Evolutionary conservation across 2,113 vertebrate genomes (phyloP).

Genomic region (Sclerurus mexicanus): DNA sequence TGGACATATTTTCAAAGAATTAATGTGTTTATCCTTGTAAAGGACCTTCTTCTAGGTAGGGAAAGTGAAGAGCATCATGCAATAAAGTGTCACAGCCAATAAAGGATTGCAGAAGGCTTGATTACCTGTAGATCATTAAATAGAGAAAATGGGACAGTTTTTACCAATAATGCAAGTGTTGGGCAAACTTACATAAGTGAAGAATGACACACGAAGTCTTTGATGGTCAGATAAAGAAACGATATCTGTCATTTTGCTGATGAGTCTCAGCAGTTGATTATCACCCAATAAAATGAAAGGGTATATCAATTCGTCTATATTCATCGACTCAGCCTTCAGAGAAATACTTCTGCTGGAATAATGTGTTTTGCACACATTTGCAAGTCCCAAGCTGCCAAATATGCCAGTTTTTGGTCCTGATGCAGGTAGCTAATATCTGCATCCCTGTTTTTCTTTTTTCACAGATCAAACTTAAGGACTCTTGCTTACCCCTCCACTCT

Average conservation of each 20-base stretch:
- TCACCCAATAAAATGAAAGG: slow-evolving; percentile 20
- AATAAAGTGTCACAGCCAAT: slow-evolving; percentile 7
- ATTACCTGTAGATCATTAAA: slow-evolving; percentile 35
- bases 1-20: slow-evolving; percentile 20
- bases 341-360: slow-evolving; percentile 10
- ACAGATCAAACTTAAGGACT: not conserved
- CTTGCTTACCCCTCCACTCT: not conserved
- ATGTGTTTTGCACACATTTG: not conserved
- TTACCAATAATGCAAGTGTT: slow-evolving; percentile 32
- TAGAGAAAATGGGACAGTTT: slow-evolving; percentile 34
- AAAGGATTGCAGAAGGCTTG: not conserved
- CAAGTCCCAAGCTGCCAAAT: not conserved
- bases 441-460: not conserved
- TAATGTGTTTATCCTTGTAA: slow-evolving; percentile 32
- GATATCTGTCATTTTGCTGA: slow-evolving; percentile 28
- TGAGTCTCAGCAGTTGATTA: slow-evolving; percentile 16
- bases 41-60: not conserved
- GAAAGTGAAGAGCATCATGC: not conserved
- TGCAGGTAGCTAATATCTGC: not conserved
- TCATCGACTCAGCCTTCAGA: slow-evolving; percentile 13
- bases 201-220: slow-evolving; percentile 8
- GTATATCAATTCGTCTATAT: slow-evolving; percentile 22
- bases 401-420: not conserved
- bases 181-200: slow-evolving; percentile 13
- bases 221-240: slow-evolving; percentile 30